phyloP scores from a whole-genome alignment of 2,888 invertebrate genomes.

The Auanema freiburgensis region DNA sequence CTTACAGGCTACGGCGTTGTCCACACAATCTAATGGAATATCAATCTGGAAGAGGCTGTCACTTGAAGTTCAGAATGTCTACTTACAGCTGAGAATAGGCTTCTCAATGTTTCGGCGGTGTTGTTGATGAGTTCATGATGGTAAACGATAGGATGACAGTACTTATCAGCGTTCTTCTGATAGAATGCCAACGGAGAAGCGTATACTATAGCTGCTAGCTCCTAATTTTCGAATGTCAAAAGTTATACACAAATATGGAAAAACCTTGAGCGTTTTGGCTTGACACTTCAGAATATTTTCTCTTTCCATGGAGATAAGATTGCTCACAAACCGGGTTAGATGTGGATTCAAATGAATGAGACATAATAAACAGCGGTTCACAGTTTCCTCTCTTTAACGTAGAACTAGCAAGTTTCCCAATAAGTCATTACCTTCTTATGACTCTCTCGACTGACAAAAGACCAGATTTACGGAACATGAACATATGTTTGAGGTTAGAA shows the following conservation, averaged over 20 bases:
- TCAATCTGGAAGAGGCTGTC: constrained; percentile 7
- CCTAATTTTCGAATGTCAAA: too few species aligned
- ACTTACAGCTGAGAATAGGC: constrained; percentile 11
- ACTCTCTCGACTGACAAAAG: constrained; percentile 17
- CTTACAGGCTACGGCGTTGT: constrained; percentile 12
- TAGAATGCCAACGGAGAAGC: constrained; percentile 21
- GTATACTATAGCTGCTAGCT: constrained; percentile 18
- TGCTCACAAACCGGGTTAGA: too few species aligned
- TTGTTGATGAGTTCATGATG: constrained; percentile 13
- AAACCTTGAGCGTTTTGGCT: not conserved
- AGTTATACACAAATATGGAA: not conserved
- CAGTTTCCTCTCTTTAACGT: not conserved
- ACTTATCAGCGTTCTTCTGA: constrained; percentile 15
- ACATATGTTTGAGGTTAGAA: constrained; percentile 22
- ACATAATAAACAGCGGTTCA: not conserved
- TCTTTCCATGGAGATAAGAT: too few species aligned
- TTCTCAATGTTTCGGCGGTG: not conserved
- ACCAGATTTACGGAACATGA: constrained; percentile 27
- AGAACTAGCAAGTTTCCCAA: too few species aligned
- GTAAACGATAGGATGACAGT: constrained; percentile 16
- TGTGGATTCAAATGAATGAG: not conserved
- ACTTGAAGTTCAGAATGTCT: too few species aligned
- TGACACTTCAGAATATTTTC: not conserved
- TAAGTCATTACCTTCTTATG: constrained; percentile 5
- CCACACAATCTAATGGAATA: constrained; percentile 9